Evolutionary conservation across 2,888 invertebrate species (phyloP).

Genomic region (Idaea aversata): DNA sequence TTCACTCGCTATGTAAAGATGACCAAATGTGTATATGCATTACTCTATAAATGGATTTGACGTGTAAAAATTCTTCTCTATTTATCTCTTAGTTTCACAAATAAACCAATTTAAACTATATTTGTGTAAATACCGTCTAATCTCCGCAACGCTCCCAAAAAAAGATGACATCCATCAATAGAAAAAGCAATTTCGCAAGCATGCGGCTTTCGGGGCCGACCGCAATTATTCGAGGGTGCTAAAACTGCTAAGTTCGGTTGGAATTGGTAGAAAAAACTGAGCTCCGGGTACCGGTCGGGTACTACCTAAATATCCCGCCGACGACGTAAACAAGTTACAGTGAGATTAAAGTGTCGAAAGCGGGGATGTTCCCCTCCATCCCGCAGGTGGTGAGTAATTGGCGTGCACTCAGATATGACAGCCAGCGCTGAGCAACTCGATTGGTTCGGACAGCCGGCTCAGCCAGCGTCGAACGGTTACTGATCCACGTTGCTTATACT

Average conservation of each 20-base stretch:
- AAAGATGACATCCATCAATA: neutral
- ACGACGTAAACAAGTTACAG: slow-evolving; percentile 8
- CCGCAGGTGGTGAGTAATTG: slow-evolving; percentile 58
- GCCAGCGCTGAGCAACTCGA: slow-evolving; percentile 26
- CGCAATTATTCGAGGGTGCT: neutral
- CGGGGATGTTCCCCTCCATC: slow-evolving; percentile 24
- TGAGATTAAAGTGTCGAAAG: slow-evolving; percentile 37
- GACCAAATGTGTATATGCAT: too few species aligned
- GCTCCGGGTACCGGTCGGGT: neutral
- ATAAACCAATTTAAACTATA: neutral
- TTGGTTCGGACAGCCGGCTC: neutral
- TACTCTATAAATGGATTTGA: too few species aligned
- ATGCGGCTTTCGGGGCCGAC: slow-evolving; percentile 1
- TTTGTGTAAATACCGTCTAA: neutral
- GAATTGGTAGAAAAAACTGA: neutral
- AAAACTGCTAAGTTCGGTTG: neutral
- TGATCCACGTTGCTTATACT: neutral
- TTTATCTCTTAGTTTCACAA: too few species aligned
- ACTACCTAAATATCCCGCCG: neutral
- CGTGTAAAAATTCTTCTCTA: too few species aligned
- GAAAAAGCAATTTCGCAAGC: neutral
- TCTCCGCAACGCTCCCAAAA: neutral
- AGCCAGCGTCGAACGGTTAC: neutral
- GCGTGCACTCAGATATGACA: slow-evolving; percentile 51
- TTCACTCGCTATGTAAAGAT: too few species aligned